Percentiles rank a stretch among this genome's conserved stretches.
These are phyloP conservation scores for Schizothorax lantsangensis DNA, from an alignment of 2,797 vertebrate species.

Conservation along the genomic window DNA sequence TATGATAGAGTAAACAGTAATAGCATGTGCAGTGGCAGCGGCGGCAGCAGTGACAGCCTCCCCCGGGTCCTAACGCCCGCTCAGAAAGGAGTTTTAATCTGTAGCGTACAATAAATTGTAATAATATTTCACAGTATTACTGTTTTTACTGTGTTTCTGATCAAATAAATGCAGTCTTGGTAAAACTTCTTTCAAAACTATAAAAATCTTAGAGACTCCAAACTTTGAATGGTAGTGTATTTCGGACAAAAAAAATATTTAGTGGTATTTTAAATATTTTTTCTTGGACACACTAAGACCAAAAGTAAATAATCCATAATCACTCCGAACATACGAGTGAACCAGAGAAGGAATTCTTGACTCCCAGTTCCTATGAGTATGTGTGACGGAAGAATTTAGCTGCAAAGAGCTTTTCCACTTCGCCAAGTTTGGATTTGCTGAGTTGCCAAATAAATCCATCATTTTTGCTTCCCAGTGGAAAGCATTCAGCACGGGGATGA, in stretches of 20 bases:
- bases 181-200: background rate
- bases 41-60: too few relatives aligned
- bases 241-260: background rate
- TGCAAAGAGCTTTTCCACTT: slow-evolving; percentile 12
- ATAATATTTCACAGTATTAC: background rate
- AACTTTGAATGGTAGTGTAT: background rate
- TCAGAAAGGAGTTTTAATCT: too few relatives aligned
- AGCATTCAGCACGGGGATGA: background rate
- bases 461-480: slow-evolving; percentile 19
- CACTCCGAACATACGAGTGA: background rate
- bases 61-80: too few relatives aligned
- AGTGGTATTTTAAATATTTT: background rate
- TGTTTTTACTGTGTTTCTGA: background rate
- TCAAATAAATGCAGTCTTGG: background rate
- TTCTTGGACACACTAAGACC: background rate
- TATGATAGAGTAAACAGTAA: too few relatives aligned
- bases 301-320: background rate
- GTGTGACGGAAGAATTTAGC: slow-evolving; percentile 16
- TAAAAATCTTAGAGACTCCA: background rate
- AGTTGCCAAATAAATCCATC: slow-evolving; percentile 20
- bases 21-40: too few relatives aligned
- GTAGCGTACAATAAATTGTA: background rate
- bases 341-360: slow-evolving; percentile 1
- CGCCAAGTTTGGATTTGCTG: slow-evolving; percentile 21
- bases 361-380: slow-evolving; percentile 1